Base-by-base conservation (phyloP, 2,113 vertebrate species). In the Microtus montanus region DNA sequence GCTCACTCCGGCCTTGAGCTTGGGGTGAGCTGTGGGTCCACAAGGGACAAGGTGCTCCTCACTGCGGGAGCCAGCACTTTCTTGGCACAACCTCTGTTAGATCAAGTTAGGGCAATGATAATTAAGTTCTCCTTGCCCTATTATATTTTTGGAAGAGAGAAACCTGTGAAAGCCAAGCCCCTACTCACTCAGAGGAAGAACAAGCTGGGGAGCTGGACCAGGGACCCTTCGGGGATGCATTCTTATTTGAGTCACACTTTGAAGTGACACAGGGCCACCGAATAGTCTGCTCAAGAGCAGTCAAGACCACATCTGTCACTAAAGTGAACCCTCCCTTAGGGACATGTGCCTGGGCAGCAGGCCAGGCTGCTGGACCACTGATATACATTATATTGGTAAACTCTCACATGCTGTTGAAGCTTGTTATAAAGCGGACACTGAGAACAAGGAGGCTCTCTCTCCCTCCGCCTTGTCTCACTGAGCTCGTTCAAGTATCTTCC, bases 21-120 rank as follows among this genome's bases (percentile, higher is more conserved):
- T 71, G 20, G n/a, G 17, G 47, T 15, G 20, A n/a, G 17, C 22
- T 28, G 7, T 15, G n/a, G 10, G 5, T 7, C 75, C 49, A n/a
- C 41, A 41, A 35, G 26, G 20, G 10, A 9, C 44, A 41, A 41
- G 26, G 20, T 14, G 5, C 44, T 19, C 28, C 30, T 82, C 75
- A 28, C 14, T 0, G 64, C 35, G 3, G 44, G n/a, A 38, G 33
- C 44, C 12, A 4, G 26, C 9, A 15, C n/a, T 58, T 1, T 13
- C 28, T 73, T 24, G 13, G 74, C 28, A 30, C 22, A 52, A 7
- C 44, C 17, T n/a, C 6, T 2, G 0, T 13, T 6, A 71, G 61
- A 44, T 1, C 20, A 2, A 12, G 89, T 44, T 3, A 1, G 24
- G 7, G 30, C 9, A 4, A 0, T 4, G 11, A 33, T n/a, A 14